phyloP scores from a whole-genome alignment of 2,797 vertebrate species.

The Sebastes goodei region DNA sequence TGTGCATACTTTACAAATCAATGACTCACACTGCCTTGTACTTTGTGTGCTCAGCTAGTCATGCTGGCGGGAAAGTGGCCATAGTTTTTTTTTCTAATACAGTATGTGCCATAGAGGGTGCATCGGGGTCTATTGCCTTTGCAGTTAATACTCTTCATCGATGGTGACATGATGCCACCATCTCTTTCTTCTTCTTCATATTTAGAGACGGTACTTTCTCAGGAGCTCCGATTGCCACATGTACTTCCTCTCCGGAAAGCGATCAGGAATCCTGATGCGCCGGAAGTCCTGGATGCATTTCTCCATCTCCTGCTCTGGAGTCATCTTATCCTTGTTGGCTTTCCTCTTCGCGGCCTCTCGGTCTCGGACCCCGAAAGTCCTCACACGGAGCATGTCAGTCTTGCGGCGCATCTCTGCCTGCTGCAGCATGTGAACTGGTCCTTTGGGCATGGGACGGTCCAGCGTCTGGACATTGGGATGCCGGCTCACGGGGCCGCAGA shows the following conservation, averaged over 20 bases:
- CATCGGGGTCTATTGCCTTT: conserved; percentile 49
- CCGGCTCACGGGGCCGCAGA: conserved; percentile 90
- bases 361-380: conserved; percentile 91
- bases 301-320: conserved; percentile 95
- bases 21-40: conserved; percentile 58
- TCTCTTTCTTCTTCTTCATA: conserved; percentile 2
- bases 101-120: conserved; percentile 66
- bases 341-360: conserved; percentile 92
- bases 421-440: conserved; percentile 87
- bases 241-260: conserved; percentile 94
- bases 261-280: conserved; percentile 96
- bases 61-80: conserved; percentile 59
- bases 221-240: conserved; percentile 97
- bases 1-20: conserved; percentile 67
- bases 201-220: conserved; percentile 93
- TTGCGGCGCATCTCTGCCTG: conserved; percentile 92
- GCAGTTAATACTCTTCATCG: conserved; percentile 46
- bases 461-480: conserved; percentile 93
- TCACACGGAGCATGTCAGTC: conserved; percentile 93
- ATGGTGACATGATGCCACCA: conserved; percentile 23
- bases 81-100: conserved; percentile 41
- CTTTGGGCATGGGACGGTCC: conserved; percentile 91
- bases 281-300: conserved; percentile 99
- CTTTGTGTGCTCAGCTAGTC: conserved; percentile 63
- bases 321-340: conserved; percentile 93